Evolutionary conservation across 2,797 vertebrate species (phyloP), one percentile per base, ranked within the genome.

Genomic region (Melanotaenia boesemani): DNA sequence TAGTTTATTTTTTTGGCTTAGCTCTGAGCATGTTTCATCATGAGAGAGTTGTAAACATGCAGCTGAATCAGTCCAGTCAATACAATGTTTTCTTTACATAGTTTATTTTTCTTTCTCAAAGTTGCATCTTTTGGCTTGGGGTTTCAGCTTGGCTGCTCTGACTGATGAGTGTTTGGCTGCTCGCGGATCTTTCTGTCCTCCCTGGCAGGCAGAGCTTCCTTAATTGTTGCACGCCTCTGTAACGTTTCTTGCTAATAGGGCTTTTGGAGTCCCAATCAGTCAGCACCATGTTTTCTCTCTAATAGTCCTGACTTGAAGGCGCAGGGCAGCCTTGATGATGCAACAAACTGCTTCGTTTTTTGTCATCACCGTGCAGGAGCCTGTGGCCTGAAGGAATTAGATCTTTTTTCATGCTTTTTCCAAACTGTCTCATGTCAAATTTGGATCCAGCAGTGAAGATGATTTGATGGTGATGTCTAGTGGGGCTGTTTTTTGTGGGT

Each of bases 201-300:
- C 44, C 86, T 86, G 87, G 86, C 85, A 89, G 74, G 70, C 77
- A 74, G 70, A 67, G 68, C 69, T 30, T 56, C 75, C 72, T 81
- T 86, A 83, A 91, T 89, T 89, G 85, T 82, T 85, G 76, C 88
- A 81, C 79, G 79, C 82, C 67, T 86, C 79, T 88, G 86, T 86
- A 90, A 91, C 72, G 63, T 70, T 79, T 60, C 79, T 86, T 41
- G 1, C 80, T 92, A 89, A 91, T 87, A 79, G 72, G 67, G 74
- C 69, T 84, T 79, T 56, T 78, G 67, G 77, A 83, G 64, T 69
- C 73, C 76, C 67, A 78, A 74, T 89, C 80, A 88, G 78, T 78
- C 77, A 79, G 64, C 10, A 10, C 28, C 70, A 62, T 3, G 20
- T 64, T 72, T 30, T 63, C 69, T 74, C 36, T 82, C 37, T 67